phyloP scores from a whole-genome alignment of 2,888 invertebrate species.

The Cryptocheilus praepositus region DNA sequence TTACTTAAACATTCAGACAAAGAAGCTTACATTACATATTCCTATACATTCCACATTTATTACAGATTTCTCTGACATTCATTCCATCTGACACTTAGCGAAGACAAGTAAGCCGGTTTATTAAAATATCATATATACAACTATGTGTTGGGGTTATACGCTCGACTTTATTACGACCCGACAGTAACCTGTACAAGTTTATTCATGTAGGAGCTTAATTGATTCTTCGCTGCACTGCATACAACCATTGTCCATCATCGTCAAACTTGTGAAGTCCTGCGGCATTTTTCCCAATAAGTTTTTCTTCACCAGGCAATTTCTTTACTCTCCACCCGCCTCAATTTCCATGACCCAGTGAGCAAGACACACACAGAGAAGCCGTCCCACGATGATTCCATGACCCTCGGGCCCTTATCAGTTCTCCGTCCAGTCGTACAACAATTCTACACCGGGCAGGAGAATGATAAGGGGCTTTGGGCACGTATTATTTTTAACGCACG shows the following conservation, averaged over 20 bases:
- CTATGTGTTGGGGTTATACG: no score
- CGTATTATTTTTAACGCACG: conserved; percentile 35
- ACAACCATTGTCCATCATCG: no score
- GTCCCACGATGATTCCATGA: conserved; percentile 75
- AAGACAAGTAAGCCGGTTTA: conserved; percentile 1
- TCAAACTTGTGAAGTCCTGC: no score
- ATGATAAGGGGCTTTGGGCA: conserved; percentile 89
- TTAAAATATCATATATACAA: no score
- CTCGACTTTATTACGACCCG: no score
- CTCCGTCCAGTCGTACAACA: conserved; percentile 94
- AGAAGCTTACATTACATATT: no score
- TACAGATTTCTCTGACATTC: no score
- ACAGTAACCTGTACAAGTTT: no score
- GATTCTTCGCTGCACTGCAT: no score
- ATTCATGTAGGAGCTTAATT: no score
- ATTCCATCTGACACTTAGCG: neutral
- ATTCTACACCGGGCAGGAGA: conserved; percentile 90
- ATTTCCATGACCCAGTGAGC: neutral
- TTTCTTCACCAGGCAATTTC: neutral
- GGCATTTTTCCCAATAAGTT: neutral
- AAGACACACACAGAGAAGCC: neutral
- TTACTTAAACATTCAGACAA: no score
- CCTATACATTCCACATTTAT: no score
- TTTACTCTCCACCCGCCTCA: neutral
- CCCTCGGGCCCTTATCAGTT: conserved; percentile 97